Percentiles rank a stretch among this genome's conserved stretches.
Evolutionary conservation across 2,888 invertebrate genomes (phyloP).

Genomic region (Cerastis leucographa): DNA sequence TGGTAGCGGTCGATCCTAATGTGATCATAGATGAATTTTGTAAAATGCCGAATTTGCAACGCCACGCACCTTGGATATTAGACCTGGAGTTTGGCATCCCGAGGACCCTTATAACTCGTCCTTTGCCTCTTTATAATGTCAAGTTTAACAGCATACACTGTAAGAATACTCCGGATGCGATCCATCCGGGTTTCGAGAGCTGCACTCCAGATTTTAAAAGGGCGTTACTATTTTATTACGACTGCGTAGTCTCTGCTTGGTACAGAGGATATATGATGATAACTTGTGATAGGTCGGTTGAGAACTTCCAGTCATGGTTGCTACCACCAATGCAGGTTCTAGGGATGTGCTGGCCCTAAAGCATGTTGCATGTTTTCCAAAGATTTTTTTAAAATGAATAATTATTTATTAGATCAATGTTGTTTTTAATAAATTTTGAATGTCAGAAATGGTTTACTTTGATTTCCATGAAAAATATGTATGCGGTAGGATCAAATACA

Average conservation of each 20-base stretch:
- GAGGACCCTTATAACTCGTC: conserved; percentile 72
- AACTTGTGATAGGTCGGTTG: conserved; percentile 77
- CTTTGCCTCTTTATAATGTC: conserved; percentile 79
- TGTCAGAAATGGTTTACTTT: conserved; percentile 8
- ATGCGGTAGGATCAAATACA: no score
- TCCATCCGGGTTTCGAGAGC: conserved; percentile 82
- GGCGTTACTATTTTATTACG: conserved; percentile 79
- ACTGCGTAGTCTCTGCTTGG: conserved; percentile 79
- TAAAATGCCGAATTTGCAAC: conserved; percentile 70
- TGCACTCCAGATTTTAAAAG: conserved; percentile 78
- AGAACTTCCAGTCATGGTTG: conserved; percentile 83
- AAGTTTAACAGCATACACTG: conserved; percentile 80
- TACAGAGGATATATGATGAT: conserved; percentile 77
- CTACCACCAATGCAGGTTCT: conserved; percentile 76
- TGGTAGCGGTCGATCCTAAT: conserved; percentile 79
- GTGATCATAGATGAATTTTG: conserved; percentile 82
- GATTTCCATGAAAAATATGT: background rate
- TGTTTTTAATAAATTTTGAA: conserved; percentile 44
- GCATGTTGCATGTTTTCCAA: conserved; percentile 58
- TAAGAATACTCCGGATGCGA: conserved; percentile 77
- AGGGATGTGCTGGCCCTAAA: conserved; percentile 84
- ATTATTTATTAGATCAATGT: conserved; percentile 7
- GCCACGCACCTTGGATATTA: conserved; percentile 78
- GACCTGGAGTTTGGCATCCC: conserved; percentile 83
- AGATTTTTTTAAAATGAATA: conserved; percentile 7